Percentiles rank a stretch among this genome's conserved stretches.
These are phyloP conservation scores for Hemaris fuciformis DNA, from an alignment of 2,888 invertebrate species.

Conservation along the genomic window DNA sequence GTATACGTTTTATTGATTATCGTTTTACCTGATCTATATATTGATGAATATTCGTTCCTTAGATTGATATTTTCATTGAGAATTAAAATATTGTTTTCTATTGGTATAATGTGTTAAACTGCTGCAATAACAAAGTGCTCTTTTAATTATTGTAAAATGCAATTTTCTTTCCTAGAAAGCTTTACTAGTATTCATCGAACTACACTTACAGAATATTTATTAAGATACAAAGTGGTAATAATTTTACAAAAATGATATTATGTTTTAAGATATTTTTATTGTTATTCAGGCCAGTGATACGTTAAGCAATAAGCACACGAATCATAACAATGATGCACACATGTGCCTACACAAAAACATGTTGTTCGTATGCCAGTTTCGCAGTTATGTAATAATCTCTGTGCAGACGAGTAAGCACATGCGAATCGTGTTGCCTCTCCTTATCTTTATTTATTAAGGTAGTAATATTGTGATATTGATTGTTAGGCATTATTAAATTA, in stretches of 20 bases:
- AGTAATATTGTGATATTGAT: conserved; percentile 74
- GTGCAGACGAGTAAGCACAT: conserved; percentile 39
- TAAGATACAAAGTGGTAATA: not conserved
- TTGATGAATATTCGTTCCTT: too few relatives aligned
- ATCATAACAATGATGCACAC: conserved; percentile 14
- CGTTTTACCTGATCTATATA: too few relatives aligned
- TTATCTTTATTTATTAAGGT: conserved; percentile 54
- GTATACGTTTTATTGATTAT: too few relatives aligned
- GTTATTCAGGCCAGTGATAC: not conserved
- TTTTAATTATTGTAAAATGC: not conserved
- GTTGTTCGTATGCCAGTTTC: conserved; percentile 21
- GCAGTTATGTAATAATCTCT: conserved; percentile 26
- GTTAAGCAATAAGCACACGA: conserved; percentile 3
- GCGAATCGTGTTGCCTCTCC: conserved; percentile 53
- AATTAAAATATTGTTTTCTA: too few relatives aligned
- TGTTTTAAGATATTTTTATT: not conserved
- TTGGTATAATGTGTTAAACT: not conserved
- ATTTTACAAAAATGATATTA: not conserved
- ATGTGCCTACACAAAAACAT: conserved; percentile 10
- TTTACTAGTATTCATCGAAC: not conserved
- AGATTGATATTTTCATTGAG: too few relatives aligned
- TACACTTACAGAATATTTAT: not conserved
- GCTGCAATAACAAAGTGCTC: not conserved
- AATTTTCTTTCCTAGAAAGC: not conserved
- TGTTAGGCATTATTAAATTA: conserved; percentile 48